Evolutionary conservation across 2,797 vertebrate species (phyloP).

Genomic region (Protosalanx chinensis): DNA sequence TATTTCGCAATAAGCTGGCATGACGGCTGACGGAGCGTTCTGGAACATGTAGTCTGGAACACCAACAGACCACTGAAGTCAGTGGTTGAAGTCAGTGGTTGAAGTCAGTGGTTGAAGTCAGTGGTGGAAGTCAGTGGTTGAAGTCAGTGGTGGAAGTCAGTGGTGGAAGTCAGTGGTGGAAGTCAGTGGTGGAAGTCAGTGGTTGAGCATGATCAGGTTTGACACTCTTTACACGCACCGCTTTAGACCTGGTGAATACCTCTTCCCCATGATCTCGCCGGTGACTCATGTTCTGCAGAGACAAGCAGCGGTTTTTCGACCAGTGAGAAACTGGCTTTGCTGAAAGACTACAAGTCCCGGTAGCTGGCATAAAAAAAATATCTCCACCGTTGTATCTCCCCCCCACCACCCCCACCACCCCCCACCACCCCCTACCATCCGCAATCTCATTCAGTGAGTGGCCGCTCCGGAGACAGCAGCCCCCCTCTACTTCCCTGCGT

Average conservation of each 20-base stretch:
- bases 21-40: conserved; percentile 37
- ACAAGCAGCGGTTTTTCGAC: background rate
- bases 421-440: conserved; percentile 37
- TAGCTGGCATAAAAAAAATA: conserved; percentile 32
- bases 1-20: conserved; percentile 34
- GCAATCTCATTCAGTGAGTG: conserved; percentile 66
- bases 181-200: background rate
- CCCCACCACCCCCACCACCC: background rate
- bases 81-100: no score
- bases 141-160: no score
- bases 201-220: background rate
- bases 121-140: no score
- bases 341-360: conserved; percentile 70
- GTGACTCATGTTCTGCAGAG: background rate
- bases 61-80: background rate
- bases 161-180: no score
- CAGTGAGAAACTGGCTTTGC: background rate
- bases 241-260: background rate
- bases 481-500: conserved; percentile 60
- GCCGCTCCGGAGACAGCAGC: conserved; percentile 64
- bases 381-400: conserved; percentile 19
- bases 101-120: no score
- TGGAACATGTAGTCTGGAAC: conserved; percentile 50
- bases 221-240: background rate
- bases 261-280: background rate